Percentiles rank a stretch among this genome's conserved stretches.
phyloP scores from a whole-genome alignment of 2,113 vertebrate genomes.

The Hydrochoerus hydrochaeris region DNA sequence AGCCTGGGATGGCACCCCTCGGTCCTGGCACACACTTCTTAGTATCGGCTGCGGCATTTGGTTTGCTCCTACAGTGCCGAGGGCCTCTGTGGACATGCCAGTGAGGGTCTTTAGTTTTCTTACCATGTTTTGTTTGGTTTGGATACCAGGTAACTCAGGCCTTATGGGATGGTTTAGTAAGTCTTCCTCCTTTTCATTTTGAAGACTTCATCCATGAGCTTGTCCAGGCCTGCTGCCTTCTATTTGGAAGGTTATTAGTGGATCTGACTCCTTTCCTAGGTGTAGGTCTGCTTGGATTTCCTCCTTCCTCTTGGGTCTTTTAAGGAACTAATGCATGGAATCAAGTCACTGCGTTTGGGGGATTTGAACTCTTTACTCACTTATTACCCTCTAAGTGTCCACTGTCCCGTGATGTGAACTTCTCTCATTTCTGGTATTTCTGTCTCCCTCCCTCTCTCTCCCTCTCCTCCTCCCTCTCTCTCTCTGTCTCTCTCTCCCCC shows the following conservation, averaged over 20 bases:
- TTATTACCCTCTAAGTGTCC: not conserved
- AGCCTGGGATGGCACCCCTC: too few species aligned
- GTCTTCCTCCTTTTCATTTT: not conserved
- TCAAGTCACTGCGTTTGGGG: not conserved
- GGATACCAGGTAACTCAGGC: not conserved
- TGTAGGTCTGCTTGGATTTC: not conserved
- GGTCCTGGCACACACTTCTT: not conserved
- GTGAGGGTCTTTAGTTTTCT: not conserved
- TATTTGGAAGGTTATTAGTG: not conserved
- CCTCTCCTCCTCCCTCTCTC: too few species aligned
- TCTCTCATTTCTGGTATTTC: not conserved
- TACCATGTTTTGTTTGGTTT: not conserved
- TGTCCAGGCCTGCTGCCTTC: not conserved
- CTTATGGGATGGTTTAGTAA: not conserved
- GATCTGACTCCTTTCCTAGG: not conserved
- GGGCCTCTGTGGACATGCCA: too few species aligned
- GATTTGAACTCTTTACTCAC: not conserved
- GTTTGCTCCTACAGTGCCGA: not conserved
- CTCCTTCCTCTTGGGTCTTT: not conserved
- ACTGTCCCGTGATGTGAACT: too few species aligned
- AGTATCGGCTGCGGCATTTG: fast-evolving
- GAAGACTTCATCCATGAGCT: not conserved
- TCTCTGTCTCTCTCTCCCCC: too few species aligned
- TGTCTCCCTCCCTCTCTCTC: too few species aligned
- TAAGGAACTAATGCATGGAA: not conserved